These are phyloP conservation scores for Siniperca undulata DNA, from an alignment of 2,797 vertebrate genomes.

Conservation along the genomic window DNA sequence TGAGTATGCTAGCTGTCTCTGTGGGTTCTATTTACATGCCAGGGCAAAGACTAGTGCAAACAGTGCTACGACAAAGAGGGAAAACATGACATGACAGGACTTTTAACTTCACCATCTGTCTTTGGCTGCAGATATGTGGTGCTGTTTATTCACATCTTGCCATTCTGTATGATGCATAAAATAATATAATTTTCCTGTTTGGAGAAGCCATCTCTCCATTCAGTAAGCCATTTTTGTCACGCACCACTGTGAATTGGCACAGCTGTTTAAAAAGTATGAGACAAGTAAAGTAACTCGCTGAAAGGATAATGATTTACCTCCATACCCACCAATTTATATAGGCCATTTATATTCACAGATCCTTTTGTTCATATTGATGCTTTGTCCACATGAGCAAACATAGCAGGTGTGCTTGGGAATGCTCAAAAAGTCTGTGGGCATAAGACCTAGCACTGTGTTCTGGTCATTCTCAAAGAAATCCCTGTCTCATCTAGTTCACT, in stretches of 20 bases:
- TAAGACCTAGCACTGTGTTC: background rate
- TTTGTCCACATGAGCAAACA: constrained; percentile 27
- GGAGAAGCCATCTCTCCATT: background rate
- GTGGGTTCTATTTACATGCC: background rate
- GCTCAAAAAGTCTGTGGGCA: constrained; percentile 1
- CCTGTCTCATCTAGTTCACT: constrained; percentile 10
- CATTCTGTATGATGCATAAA: constrained; percentile 14
- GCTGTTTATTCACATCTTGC: constrained; percentile 11
- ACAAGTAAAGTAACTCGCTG: background rate
- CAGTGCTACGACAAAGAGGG: constrained; percentile 9
- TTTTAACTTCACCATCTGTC: constrained; percentile 29
- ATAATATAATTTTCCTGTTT: background rate
- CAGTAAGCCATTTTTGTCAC: background rate
- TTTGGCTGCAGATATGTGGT: constrained; percentile 24
- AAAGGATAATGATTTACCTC: constrained; percentile 14
- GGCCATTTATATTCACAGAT: constrained; percentile 6
- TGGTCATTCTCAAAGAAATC: constrained; percentile 13
- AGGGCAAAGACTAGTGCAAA: constrained; percentile 5
- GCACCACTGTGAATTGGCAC: background rate
- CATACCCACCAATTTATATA: background rate
- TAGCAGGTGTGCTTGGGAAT: constrained; percentile 7
- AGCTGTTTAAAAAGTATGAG: background rate
- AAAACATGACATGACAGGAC: constrained; percentile 30
- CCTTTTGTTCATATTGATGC: constrained; percentile 16
- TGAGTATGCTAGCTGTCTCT: background rate